A percentile compares a stretch with the other conserved stretches of the same genome.
Evolutionary conservation across 2,113 vertebrate species (phyloP).

Genomic region (Caracal caracal): DNA sequence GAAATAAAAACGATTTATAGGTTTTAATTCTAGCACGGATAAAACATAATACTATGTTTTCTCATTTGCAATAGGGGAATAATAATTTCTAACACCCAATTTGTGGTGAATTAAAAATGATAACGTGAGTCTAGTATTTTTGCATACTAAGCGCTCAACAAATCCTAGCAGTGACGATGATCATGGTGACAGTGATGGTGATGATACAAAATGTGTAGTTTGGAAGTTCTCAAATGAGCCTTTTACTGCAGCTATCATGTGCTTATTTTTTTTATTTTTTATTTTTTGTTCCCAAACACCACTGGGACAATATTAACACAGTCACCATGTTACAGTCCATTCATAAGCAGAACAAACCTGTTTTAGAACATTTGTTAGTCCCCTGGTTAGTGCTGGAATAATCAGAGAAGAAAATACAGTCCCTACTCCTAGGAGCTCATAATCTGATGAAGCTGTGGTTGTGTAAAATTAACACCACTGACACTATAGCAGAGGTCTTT

Average conservation of each 20-base stretch:
- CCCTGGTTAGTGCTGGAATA: neutral
- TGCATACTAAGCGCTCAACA: neutral
- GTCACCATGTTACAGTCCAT: neutral
- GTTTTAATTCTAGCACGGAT: neutral
- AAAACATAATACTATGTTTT: neutral
- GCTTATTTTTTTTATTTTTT: neutral
- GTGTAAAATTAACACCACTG: neutral
- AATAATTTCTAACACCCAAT: neutral
- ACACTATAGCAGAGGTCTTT: neutral
- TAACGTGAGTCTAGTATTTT: neutral
- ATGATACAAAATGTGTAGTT: neutral
- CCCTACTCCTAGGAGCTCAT: neutral
- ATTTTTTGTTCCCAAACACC: neutral
- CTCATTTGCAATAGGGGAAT: neutral
- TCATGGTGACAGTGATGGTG: neutral
- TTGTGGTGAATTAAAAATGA: neutral
- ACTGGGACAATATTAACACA: neutral
- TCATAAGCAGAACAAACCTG: neutral
- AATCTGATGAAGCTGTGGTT: neutral
- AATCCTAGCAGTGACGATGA: neutral
- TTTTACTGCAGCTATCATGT: neutral
- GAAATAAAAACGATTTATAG: neutral
- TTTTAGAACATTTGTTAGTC: neutral
- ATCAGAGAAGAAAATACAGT: neutral
- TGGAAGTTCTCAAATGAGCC: neutral